These are phyloP conservation scores for Nematolebias whitei DNA, from an alignment of 2,113 vertebrate species.

Conservation along the genomic window DNA sequence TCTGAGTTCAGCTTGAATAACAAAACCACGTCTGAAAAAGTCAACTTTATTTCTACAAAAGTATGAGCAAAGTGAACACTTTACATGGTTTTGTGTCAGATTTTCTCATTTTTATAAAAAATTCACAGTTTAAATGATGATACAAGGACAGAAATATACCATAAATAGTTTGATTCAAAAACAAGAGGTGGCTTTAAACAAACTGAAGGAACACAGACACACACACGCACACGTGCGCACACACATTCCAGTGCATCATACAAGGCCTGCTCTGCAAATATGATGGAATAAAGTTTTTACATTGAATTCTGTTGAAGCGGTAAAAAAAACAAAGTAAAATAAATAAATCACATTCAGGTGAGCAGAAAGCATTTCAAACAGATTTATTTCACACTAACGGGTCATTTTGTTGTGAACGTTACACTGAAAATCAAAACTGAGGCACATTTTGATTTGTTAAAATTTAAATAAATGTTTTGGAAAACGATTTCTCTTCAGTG, in stretches of 20 bases:
- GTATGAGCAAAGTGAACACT: constrained; percentile 53
- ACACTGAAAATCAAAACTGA: not conserved
- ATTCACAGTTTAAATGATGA: constrained; percentile 76
- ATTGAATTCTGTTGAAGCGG: not conserved
- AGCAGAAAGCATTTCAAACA: not conserved
- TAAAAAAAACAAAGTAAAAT: not conserved
- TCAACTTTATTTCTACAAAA: constrained; percentile 72
- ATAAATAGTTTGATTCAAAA: constrained; percentile 69
- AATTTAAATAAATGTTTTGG: not conserved
- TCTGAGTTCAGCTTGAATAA: too few species aligned
- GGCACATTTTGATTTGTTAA: not conserved
- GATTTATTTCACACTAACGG: not conserved
- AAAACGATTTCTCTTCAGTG: not conserved
- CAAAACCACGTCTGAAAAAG: constrained; percentile 67
- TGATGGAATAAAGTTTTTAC: constrained; percentile 8
- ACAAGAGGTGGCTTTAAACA: constrained; percentile 3
- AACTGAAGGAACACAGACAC: not conserved
- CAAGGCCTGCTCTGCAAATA: not conserved
- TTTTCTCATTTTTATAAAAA: constrained; percentile 63
- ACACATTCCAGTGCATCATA: constrained; percentile 9
- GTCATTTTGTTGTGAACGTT: not conserved
- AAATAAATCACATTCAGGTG: not conserved
- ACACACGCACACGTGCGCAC: not conserved
- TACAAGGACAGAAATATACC: constrained; percentile 42
- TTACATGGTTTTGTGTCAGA: constrained; percentile 26